Evolutionary conservation across 2,113 vertebrate species (phyloP), one percentile per base, ranked within the genome.

Genomic region (Lepus americanus): DNA sequence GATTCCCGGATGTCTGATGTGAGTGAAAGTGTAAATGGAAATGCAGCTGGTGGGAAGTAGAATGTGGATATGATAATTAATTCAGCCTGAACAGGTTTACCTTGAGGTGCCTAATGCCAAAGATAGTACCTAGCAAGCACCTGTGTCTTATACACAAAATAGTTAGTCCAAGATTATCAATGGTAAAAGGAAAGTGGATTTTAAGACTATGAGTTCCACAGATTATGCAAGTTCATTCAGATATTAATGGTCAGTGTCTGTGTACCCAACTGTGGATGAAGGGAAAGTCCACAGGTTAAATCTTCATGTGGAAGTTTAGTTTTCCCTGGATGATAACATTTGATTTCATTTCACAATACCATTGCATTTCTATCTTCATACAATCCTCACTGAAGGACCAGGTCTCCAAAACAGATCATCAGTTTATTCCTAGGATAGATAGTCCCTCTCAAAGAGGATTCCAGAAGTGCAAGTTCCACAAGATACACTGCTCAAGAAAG

Each of bases 301-400:
- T 90, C 77, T 94, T 73, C 31, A 36, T n/a, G 66, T 20, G 25
- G 44, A 66, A 88, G 5, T 29, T 93, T 51, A 61, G 20, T 5
- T 83, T 90, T 93, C 70, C 77, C 27, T 93, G 1, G 16, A 61
- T 44, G 73, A 33, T 51, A 70, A 44, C 44, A 29, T 84, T 80
- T 93, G 14, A n/a, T 49, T 93, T 67, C 39, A 95, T 72, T 81
- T 93, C 51, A 66, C 44, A 89, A 77, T 93, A 25, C 33, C 53
- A 33, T 64, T 66, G 11, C 67, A 53, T 80, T 81, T 95, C 64
- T n/a, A 25, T 82, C 83, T 80, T 81, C 66, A 89, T 17, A 86
- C 39, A 90, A 76, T 73, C 88, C 6, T 63, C 64, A 49, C 55
- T 87, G 72, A 53, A 55, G 61, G 5, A 29, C 6, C 3, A 74